These are phyloP conservation scores for Micropterix aruncella DNA, from an alignment of 2,888 invertebrate species.

Conservation along the genomic window DNA sequence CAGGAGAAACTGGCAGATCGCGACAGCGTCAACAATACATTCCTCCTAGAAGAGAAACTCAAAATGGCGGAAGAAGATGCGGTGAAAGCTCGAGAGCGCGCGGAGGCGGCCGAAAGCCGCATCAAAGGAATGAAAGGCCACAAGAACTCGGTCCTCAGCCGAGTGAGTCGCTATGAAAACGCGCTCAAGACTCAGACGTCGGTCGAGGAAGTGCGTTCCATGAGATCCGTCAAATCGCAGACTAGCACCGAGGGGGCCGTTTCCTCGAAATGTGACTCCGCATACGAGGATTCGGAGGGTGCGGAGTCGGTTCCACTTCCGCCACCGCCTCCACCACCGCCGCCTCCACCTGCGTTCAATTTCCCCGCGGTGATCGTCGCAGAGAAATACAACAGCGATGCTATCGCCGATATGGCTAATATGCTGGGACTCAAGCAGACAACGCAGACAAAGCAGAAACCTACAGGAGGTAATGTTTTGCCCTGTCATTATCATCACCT, in stretches of 20 bases:
- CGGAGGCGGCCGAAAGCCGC: slow-evolving; percentile 38
- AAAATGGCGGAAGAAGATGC: slow-evolving; percentile 55
- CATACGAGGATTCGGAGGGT: slow-evolving; percentile 17
- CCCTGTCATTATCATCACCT: too few relatives aligned
- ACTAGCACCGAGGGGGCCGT: slow-evolving; percentile 4
- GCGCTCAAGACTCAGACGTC: not conserved
- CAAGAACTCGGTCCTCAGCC: slow-evolving; percentile 9
- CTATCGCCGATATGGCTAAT: slow-evolving; percentile 39
- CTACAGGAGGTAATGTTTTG: slow-evolving; percentile 35
- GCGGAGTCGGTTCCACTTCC: slow-evolving; percentile 17
- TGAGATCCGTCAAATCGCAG: not conserved
- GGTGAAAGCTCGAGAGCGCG: slow-evolving; percentile 42
- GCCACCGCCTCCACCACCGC: slow-evolving; percentile 29
- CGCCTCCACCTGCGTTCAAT: slow-evolving; percentile 29
- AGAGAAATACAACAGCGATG: slow-evolving; percentile 21
- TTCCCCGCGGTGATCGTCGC: slow-evolving; percentile 17
- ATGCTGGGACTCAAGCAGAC: slow-evolving; percentile 40
- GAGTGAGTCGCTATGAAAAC: not conserved
- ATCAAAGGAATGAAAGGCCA: slow-evolving; percentile 19
- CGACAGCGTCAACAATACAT: slow-evolving; percentile 50
- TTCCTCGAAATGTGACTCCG: slow-evolving; percentile 15
- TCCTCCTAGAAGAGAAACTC: slow-evolving; percentile 55
- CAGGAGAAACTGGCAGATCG: slow-evolving; percentile 48
- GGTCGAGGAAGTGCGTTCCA: not conserved
- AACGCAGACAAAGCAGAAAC: slow-evolving; percentile 34